Base-by-base conservation (phyloP, 2,113 vertebrate genomes). In the Heterochromis multidens region DNA sequence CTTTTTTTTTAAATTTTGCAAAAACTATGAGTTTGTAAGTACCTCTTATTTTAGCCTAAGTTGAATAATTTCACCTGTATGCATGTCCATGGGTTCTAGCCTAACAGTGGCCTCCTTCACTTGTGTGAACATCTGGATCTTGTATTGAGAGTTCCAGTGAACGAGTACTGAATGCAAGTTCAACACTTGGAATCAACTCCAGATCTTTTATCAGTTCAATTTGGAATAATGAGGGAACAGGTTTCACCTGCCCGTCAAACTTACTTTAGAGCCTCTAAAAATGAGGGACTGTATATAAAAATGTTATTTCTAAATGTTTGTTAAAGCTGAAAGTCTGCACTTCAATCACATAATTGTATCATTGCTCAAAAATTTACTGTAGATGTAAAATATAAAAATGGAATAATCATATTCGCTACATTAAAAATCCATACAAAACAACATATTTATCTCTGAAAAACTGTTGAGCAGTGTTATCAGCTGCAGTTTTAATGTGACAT, bases 141-240 rank as follows among this genome's bases (percentile, higher is more conserved):
- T 23, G 37, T 40, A 40, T 16, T 65, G 33, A 65, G 37, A 40
- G 33, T 65, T 40, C 21, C 62, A 40, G 35, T 65, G 62, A 65
- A 65, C 33, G n/a, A 40, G 61, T 37, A 37, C 31, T 63, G 1
- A 63, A n/a, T 0, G 19, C 23, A 58, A 58, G 56, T 58, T 58
- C 56, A 58, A 27, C 57, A 58, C 57, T 23, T 58, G 57, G 25
- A 60, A 60, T 29, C 58, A 29, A 60, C 4, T 60, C 25, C 25
- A 29, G 58, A 3, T 29, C 58, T 40, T 14, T 33, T 65, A 0
- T 65, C 35, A 5, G 62, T 65, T 40, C 23, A 40, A 25, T 25
- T 25, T 13, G 23, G 35, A 65, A 40, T 40, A 65, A 40, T 0
- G 0, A 63, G 61, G 21, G 21, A 63, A 0, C 61, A 63, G 61